Conservation (phyloP, 2,888 invertebrate species). For the Bellardia pandia region DNA sequence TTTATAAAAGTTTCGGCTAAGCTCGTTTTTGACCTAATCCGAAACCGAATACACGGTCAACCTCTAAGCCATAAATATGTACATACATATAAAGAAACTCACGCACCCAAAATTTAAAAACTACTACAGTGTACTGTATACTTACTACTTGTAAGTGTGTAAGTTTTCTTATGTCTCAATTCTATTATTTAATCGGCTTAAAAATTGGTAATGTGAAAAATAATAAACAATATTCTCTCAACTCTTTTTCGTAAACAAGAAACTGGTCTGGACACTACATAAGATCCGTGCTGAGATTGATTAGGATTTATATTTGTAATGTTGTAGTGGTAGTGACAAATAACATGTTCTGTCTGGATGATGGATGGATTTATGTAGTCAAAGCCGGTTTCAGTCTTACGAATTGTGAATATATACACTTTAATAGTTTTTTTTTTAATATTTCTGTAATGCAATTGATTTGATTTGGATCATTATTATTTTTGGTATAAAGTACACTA, state of each 20-base stretch:
- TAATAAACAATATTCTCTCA: neutral
- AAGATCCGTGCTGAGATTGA: conserved; percentile 2
- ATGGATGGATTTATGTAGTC: conserved; percentile 50
- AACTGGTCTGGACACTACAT: neutral
- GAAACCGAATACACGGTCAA: no score
- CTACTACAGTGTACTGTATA: neutral
- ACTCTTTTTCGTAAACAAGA: neutral
- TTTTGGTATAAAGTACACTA: neutral
- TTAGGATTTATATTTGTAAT: neutral
- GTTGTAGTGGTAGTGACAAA: conserved; percentile 32
- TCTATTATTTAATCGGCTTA: conserved; percentile 4
- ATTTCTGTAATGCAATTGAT: conserved; percentile 36
- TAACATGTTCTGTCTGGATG: conserved; percentile 56
- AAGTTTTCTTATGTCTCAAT: neutral
- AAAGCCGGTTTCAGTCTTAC: conserved; percentile 58
- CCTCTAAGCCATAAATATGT: neutral
- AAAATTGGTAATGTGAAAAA: neutral
- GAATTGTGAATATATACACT: conserved; percentile 22
- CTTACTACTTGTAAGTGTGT: neutral
- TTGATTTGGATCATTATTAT: conserved; percentile 47
- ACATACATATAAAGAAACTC: neutral
- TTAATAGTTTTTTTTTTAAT: conserved; percentile 1
- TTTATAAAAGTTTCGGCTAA: no score
- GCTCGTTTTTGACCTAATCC: no score
- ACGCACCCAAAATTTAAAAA: neutral